A percentile compares a stretch with the other conserved stretches of the same genome.
Evolutionary conservation across 2,113 vertebrate genomes (phyloP).

Genomic region (Chlamydotis undulata): DNA sequence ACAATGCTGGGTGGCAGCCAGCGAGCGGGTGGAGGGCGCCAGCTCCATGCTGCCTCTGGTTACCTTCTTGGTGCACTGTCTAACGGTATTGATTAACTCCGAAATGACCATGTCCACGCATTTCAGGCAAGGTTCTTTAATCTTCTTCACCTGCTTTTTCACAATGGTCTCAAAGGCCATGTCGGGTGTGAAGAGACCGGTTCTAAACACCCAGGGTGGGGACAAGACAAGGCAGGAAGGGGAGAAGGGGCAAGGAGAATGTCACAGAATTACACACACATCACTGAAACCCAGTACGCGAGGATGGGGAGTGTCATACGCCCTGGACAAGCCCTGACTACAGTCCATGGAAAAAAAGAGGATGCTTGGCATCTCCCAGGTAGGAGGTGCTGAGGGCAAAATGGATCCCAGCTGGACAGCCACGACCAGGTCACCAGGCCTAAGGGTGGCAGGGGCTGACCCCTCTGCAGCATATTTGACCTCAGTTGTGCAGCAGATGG

Average conservation of each 20-base stretch:
- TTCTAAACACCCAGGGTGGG: constrained; percentile 85
- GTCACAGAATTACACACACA: constrained; percentile 74
- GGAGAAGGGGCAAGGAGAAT: constrained; percentile 73
- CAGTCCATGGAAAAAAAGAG: background rate
- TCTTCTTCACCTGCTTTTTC: constrained; percentile 99
- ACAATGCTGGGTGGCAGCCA: constrained; percentile 62
- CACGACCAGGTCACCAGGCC: background rate
- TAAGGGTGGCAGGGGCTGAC: background rate
- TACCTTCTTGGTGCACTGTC: constrained; percentile 99
- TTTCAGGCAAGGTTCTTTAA: constrained; percentile 99
- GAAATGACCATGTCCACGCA: constrained; percentile 99
- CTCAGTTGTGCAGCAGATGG: background rate
- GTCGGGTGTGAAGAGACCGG: constrained; percentile 99
- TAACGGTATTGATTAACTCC: constrained; percentile 99
- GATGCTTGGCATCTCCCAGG: background rate
- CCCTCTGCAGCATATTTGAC: background rate
- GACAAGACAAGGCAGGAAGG: constrained; percentile 67
- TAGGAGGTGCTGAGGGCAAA: background rate
- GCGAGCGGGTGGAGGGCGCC: constrained; percentile 49
- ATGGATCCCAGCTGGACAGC: background rate
- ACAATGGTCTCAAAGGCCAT: constrained; percentile 99
- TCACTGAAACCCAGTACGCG: background rate
- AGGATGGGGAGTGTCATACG: background rate
- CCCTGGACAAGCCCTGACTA: background rate
- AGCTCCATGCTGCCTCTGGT: constrained; percentile 67